Evolutionary conservation across 2,113 vertebrate species (phyloP).

Genomic region (Thunnus maccoyii): DNA sequence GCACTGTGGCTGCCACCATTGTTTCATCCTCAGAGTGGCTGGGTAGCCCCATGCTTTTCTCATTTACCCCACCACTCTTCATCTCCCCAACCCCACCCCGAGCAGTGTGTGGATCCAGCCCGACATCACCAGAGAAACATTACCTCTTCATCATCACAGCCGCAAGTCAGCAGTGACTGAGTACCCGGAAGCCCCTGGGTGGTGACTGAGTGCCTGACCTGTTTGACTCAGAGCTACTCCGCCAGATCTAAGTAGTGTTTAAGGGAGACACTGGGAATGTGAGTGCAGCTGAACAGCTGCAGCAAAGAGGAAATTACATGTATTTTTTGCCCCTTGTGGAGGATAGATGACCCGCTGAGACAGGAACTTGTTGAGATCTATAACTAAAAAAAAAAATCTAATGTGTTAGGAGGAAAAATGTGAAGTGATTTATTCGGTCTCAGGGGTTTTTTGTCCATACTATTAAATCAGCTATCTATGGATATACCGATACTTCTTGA

Average conservation of each 20-base stretch:
- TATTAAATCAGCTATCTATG: slow-evolving; percentile 13
- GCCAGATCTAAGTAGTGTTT: slow-evolving; percentile 43
- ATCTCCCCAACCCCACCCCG: background rate
- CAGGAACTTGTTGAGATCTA: slow-evolving; percentile 6
- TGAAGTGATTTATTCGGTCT: slow-evolving; percentile 21
- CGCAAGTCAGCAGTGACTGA: slow-evolving; percentile 81
- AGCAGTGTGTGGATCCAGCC: slow-evolving; percentile 63
- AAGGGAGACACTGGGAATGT: slow-evolving; percentile 17
- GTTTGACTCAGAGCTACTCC: slow-evolving; percentile 53
- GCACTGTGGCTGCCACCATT: slow-evolving; percentile 12
- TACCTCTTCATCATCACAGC: slow-evolving; percentile 85
- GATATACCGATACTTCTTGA: slow-evolving; percentile 27
- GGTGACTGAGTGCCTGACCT: slow-evolving; percentile 79
- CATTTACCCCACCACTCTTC: slow-evolving; percentile 8
- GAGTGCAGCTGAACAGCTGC: slow-evolving; percentile 27
- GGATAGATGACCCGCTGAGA: slow-evolving; percentile 29
- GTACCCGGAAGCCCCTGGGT: slow-evolving; percentile 79
- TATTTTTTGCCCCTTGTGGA: slow-evolving; percentile 7
- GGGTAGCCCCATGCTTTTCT: slow-evolving; percentile 33
- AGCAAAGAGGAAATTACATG: slow-evolving; percentile 20
- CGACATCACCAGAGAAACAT: slow-evolving; percentile 74
- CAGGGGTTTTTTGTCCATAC: background rate
- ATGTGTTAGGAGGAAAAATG: background rate
- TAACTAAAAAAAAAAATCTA: background rate
- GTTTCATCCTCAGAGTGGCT: slow-evolving; percentile 12